Evolutionary conservation across 2,113 vertebrate species (phyloP).

Genomic region (Antechinus flavipes): DNA sequence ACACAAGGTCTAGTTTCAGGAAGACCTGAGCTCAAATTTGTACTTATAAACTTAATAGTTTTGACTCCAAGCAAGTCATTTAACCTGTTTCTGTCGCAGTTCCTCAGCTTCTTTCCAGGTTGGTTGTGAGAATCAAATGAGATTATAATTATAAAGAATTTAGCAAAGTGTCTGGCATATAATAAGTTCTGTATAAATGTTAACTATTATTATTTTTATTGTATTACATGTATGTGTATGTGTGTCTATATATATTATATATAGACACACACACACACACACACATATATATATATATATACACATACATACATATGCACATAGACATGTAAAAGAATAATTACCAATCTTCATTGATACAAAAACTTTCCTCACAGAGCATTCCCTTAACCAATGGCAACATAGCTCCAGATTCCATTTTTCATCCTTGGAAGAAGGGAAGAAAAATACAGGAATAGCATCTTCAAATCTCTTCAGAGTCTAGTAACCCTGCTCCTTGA

Average conservation of each 20-base stretch:
- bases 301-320: too few relatives aligned
- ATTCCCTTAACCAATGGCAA: not conserved
- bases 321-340: not conserved
- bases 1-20: not conserved
- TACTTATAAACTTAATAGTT: not conserved
- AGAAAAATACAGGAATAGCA: not conserved
- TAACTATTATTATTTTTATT: not conserved
- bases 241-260: too few relatives aligned
- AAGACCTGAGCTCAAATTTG: not conserved
- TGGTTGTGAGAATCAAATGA: not conserved
- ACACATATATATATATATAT: too few relatives aligned
- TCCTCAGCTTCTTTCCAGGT: not conserved
- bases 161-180: not conserved
- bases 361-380: not conserved
- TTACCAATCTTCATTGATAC: not conserved
- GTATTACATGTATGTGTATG: not conserved
- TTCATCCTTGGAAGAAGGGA: not conserved
- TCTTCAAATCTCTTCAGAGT: not conserved
- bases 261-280: too few relatives aligned
- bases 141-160: not conserved
- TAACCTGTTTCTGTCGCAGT: not conserved
- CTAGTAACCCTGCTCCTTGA: not conserved
- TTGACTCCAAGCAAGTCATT: not conserved
- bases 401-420: not conserved
- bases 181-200: not conserved